These are phyloP conservation scores for Dipodomys ordii DNA, from an alignment of 2,113 vertebrate genomes.

Conservation along the genomic window DNA sequence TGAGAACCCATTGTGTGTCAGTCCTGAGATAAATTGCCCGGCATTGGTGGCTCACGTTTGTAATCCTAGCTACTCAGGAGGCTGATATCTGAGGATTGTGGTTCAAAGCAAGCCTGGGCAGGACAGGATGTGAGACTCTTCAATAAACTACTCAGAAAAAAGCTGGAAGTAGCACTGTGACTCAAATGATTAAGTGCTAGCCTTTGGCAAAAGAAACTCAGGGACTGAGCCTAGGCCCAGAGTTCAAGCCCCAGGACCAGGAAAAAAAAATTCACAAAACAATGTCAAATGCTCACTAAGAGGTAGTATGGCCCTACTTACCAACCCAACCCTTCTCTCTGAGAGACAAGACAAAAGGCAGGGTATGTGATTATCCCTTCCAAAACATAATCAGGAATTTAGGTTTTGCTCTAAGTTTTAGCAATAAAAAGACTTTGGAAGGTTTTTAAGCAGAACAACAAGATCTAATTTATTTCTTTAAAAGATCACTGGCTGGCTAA, in stretches of 20 bases:
- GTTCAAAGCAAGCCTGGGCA: too few relatives aligned
- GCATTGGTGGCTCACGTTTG: too few relatives aligned
- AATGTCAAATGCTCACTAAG: neutral
- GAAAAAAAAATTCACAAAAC: too few relatives aligned
- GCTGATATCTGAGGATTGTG: too few relatives aligned
- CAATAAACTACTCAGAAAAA: too few relatives aligned
- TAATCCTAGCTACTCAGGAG: too few relatives aligned
- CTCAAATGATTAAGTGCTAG: too few relatives aligned
- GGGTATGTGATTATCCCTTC: neutral
- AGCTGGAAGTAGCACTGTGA: too few relatives aligned
- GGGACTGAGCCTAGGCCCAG: too few relatives aligned
- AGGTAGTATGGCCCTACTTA: neutral
- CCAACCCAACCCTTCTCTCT: neutral
- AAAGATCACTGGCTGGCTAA: neutral
- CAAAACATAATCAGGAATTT: neutral
- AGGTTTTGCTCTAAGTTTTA: slow-evolving; percentile 44
- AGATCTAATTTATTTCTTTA: slow-evolving; percentile 40
- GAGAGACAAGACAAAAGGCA: neutral
- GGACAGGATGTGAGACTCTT: too few relatives aligned
- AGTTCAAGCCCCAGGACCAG: too few relatives aligned
- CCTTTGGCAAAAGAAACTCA: too few relatives aligned
- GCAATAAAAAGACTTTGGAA: neutral
- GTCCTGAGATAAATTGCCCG: neutral
- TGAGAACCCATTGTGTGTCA: neutral
- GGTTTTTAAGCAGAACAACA: slow-evolving; percentile 29